These are phyloP conservation scores for Pachyuromys duprasi DNA, from an alignment of 2,797 vertebrate species.

Conservation along the genomic window DNA sequence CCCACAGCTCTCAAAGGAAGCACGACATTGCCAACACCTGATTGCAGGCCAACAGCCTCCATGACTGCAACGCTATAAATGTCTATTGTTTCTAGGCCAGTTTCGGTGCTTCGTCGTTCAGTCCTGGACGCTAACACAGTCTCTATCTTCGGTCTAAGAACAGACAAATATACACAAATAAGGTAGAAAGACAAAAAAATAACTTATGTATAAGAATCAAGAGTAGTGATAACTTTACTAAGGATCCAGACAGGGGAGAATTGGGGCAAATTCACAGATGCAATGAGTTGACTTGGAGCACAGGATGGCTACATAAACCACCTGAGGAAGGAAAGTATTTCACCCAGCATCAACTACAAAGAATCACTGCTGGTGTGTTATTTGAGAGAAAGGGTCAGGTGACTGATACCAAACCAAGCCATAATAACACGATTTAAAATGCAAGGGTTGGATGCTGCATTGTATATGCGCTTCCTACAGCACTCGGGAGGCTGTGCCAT, in stretches of 20 bases:
- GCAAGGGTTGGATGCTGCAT: not conserved
- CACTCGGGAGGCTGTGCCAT: not conserved
- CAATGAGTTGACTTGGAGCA: not conserved
- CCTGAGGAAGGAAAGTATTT: not conserved
- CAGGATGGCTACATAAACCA: not conserved
- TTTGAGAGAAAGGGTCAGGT: not conserved
- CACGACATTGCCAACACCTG: no score
- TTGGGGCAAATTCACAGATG: not conserved
- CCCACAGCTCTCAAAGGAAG: not conserved
- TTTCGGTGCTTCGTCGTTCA: not conserved
- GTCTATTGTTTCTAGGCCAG: not conserved
- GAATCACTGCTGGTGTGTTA: not conserved
- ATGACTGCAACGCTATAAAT: not conserved
- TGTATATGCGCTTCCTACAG: accelerated
- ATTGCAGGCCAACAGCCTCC: not conserved
- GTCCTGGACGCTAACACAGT: not conserved
- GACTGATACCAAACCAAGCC: not conserved
- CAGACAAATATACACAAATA: not conserved
- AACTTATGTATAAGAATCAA: not conserved
- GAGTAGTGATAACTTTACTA: not conserved
- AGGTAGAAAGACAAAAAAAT: not conserved
- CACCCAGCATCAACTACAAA: not conserved
- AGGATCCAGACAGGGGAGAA: not conserved
- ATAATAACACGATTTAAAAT: not conserved
- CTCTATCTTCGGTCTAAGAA: not conserved